Percentiles rank a stretch among this genome's conserved stretches.
phyloP scores from a whole-genome alignment of 2,888 invertebrate genomes.

The Liposcelis brunnea region DNA sequence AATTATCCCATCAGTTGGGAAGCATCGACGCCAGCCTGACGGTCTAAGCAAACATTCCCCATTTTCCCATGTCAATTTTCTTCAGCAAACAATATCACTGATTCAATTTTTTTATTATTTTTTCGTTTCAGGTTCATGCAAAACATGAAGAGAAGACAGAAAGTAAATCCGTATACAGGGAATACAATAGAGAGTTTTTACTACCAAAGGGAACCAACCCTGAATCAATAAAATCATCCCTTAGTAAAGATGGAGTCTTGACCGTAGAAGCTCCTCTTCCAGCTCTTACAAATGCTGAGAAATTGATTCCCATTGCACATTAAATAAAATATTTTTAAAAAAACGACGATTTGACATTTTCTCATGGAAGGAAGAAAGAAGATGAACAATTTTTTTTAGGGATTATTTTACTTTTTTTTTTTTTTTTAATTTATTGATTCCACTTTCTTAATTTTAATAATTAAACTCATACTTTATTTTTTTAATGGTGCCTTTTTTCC shows the following conservation, averaged over 20 bases:
- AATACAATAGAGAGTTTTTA: conserved; percentile 95
- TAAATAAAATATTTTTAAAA: conserved; percentile 20
- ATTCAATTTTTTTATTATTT: conserved; percentile 13
- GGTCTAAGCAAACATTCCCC: background rate
- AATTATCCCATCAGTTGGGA: no score
- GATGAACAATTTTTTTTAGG: background rate
- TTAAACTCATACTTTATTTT: background rate
- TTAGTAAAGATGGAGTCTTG: conserved; percentile 90
- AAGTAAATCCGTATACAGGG: conserved; percentile 91
- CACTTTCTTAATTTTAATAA: background rate
- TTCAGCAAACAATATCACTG: background rate
- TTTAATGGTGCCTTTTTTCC: no score
- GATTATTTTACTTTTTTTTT: no score
- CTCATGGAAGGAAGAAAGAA: no score
- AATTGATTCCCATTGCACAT: conserved; percentile 65
- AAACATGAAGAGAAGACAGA: conserved; percentile 97
- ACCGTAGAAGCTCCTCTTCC: conserved; percentile 95
- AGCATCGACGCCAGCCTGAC: background rate
- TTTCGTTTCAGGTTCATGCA: conserved; percentile 68
- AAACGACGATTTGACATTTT: conserved; percentile 6
- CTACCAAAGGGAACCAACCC: conserved; percentile 94
- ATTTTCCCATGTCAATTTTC: background rate
- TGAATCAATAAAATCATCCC: conserved; percentile 85
- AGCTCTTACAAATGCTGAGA: conserved; percentile 61
- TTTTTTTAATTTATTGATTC: background rate